Base-by-base conservation (phyloP, 2,113 vertebrate species). In the Sebastes schlegelii region DNA sequence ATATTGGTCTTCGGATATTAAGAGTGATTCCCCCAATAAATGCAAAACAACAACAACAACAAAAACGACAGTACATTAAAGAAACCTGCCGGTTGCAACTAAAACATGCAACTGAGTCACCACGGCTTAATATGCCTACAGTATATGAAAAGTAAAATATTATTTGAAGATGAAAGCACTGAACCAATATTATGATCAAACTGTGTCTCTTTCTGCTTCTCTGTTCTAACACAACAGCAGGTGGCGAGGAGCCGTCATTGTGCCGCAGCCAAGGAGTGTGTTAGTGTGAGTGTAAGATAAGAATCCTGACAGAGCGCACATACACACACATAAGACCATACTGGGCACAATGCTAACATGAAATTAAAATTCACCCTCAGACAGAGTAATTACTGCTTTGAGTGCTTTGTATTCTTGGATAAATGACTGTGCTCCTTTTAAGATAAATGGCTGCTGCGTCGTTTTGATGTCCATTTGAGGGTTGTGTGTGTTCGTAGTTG, bases 161-260 rank as follows among this genome's bases (percentile, higher is more conserved):
- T 2, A 49, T 21, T 43, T 71, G 34, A 77, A n/a, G 49, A 80
- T 43, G 51, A 84, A 81, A 78, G 62, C 6, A 43, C 4, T 8
- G 21, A 84, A 68, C 23, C 43, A 2, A 43, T 46, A 21, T 8
- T 72, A 45, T 68, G 77, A 83, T 81, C 72, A 75, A 72, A 54
- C 6, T 63, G 57, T 11, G 48, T 81, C 16, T 57, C 58, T 67
- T 43, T 83, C 65, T 81, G 83, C 61, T 55, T 77, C 70, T 74
- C 43, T 86, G 57, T 82, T 91, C 64, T 81, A 55, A 88, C 82
- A 88, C 83, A 82, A 72, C 91, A 92, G 92, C 90, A 88, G 89
- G 89, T 80, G 79, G 80, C 45, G 61, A 68, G 61, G 78, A 89
- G 60, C 76, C 80, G 65, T 76, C 80, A 87, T 71, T 82, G 90